Conservation (phyloP, 2,888 invertebrate genomes). For the Spisula solida region DNA sequence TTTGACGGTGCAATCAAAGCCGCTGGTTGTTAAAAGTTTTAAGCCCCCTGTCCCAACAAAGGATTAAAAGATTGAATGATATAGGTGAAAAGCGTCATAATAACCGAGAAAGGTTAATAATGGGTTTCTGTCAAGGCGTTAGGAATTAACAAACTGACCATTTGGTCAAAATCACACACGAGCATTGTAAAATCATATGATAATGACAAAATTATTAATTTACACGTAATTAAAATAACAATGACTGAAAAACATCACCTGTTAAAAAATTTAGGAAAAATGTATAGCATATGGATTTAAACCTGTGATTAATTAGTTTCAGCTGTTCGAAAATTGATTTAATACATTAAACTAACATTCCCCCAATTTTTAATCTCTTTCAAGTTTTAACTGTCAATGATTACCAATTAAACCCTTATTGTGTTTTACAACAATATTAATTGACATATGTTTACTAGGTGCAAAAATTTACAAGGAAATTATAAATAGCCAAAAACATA, state of each 20-base stretch:
- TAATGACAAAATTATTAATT: background rate
- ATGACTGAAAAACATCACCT: slow-evolving; percentile 6
- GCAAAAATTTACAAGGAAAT: no score
- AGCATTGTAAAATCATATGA: slow-evolving; percentile 30
- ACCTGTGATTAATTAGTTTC: background rate
- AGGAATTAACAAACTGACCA: slow-evolving; percentile 23
- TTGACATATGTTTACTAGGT: no score
- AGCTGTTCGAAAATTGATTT: background rate
- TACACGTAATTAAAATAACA: slow-evolving; percentile 31
- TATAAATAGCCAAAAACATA: no score
- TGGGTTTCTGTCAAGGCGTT: slow-evolving; percentile 25
- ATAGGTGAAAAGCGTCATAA: slow-evolving; percentile 34
- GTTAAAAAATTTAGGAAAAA: background rate
- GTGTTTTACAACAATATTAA: background rate
- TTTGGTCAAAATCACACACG: slow-evolving; percentile 34
- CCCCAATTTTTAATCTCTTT: background rate
- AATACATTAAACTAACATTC: background rate
- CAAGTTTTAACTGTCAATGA: background rate
- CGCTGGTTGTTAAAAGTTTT: slow-evolving; percentile 1
- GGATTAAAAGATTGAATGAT: slow-evolving; percentile 44
- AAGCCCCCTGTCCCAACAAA: slow-evolving; percentile 46
- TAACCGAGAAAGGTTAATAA: slow-evolving; percentile 36
- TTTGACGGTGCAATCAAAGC: slow-evolving; percentile 17
- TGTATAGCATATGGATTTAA: background rate
- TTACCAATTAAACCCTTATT: background rate